phyloP scores from a whole-genome alignment of 2,888 invertebrate species.

The Teleogryllus oceanicus region DNA sequence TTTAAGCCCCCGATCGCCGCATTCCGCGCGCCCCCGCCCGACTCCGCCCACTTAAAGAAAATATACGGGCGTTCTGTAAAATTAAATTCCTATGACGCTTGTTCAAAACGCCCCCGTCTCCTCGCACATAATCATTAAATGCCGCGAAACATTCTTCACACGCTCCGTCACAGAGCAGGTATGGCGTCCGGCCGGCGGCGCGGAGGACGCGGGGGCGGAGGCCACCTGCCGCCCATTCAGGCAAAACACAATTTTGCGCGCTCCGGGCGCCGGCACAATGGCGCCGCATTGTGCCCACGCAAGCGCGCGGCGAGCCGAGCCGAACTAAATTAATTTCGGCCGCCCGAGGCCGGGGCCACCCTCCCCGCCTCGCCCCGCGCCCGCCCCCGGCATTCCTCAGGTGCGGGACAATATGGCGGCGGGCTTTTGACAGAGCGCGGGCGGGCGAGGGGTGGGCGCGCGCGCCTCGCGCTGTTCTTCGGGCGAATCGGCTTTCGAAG shows the following conservation, averaged over 20 bases:
- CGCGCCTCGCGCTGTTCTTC: no score
- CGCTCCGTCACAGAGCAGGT: not conserved
- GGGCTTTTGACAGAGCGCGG: slow-evolving; percentile 4
- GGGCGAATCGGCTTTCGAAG: no score
- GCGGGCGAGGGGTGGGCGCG: not conserved
- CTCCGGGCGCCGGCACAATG: not conserved
- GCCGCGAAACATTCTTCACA: not conserved
- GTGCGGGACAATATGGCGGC: slow-evolving; percentile 18
- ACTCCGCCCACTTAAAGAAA: no score
- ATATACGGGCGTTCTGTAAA: no score
- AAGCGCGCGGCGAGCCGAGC: not conserved
- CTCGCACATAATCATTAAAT: not conserved
- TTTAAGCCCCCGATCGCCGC: no score
- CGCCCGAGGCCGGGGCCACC: not conserved
- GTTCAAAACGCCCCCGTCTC: not conserved
- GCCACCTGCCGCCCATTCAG: not conserved
- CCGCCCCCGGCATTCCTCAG: not conserved
- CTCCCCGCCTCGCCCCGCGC: not conserved
- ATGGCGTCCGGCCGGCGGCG: not conserved
- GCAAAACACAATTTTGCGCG: slow-evolving; percentile 6
- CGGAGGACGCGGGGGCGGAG: not conserved
- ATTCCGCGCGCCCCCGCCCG: no score
- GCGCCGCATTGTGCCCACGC: not conserved
- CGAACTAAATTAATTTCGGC: not conserved
- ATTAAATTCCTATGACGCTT: no score